Evolutionary conservation across 2,888 invertebrate species (phyloP).

Genomic region (Syritta pipiens): DNA sequence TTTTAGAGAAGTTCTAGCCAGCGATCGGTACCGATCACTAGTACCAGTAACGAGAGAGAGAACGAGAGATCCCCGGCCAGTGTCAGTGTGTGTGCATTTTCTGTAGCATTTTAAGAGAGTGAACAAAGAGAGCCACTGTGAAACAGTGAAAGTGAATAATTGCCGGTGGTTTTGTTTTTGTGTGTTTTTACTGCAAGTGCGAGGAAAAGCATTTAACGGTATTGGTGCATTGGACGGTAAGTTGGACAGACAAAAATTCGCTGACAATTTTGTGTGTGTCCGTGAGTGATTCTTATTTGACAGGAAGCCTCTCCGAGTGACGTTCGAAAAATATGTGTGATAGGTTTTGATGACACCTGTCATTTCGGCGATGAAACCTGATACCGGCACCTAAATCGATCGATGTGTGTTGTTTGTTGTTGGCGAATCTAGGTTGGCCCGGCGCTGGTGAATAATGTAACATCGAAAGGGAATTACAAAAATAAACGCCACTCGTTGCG

Average conservation of each 20-base stretch:
- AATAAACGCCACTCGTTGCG: conserved; percentile 3
- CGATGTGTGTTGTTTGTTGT: too few species aligned
- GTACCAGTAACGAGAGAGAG: conserved; percentile 27
- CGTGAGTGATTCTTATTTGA: neutral
- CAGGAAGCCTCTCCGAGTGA: conserved; percentile 6
- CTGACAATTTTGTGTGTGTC: neutral
- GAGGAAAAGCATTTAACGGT: too few species aligned
- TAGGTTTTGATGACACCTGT: conserved; percentile 29
- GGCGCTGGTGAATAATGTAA: conserved; percentile 5
- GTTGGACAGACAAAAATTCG: conserved; percentile 6
- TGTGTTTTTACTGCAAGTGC: neutral
- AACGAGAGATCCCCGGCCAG: too few species aligned
- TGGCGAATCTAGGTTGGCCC: conserved; percentile 47
- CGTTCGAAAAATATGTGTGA: too few species aligned
- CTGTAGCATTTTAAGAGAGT: too few species aligned
- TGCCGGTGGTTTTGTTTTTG: neutral
- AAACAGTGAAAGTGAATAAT: conserved; percentile 57
- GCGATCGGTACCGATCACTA: neutral
- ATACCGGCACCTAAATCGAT: conserved; percentile 8
- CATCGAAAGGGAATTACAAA: neutral
- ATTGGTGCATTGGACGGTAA: too few species aligned
- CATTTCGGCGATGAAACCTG: conserved; percentile 12
- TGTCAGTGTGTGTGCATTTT: neutral
- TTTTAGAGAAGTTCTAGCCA: conserved; percentile 11
- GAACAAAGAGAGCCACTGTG: too few species aligned